phyloP scores from a whole-genome alignment of 2,113 vertebrate species.

The Pelecanus crispus region DNA sequence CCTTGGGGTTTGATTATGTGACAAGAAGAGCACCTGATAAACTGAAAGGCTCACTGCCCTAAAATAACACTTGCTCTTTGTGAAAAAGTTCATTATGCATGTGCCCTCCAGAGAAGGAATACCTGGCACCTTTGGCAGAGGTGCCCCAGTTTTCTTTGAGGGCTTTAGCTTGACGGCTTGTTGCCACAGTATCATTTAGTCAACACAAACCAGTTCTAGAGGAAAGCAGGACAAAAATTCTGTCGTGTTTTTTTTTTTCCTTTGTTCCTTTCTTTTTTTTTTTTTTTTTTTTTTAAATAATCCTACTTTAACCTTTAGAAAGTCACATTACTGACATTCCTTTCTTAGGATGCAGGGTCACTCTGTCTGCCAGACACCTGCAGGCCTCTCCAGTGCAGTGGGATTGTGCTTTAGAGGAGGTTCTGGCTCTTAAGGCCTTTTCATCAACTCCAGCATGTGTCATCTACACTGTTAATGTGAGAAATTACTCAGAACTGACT shows the following conservation, averaged over 20 bases:
- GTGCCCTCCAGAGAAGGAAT: neutral
- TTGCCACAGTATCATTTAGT: neutral
- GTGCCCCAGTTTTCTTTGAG: neutral
- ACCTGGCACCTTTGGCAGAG: neutral
- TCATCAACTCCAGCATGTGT: neutral
- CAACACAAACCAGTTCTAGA: neutral
- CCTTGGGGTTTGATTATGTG: neutral
- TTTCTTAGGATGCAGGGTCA: neutral
- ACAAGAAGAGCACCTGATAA: neutral
- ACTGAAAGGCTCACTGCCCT: neutral
- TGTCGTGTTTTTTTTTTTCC: neutral
- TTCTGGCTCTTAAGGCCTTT: neutral
- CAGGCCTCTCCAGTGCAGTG: neutral
- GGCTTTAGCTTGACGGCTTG: neutral
- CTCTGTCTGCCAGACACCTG: neutral
- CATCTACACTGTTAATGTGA: neutral
- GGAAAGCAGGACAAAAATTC: neutral
- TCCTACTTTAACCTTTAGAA: neutral
- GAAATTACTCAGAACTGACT: neutral
- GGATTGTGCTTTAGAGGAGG: neutral
- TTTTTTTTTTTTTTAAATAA: neutral
- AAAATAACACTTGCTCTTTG: neutral
- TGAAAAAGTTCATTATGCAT: neutral
- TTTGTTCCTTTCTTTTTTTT: fast-evolving
- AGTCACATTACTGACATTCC: neutral